Conservation (phyloP, 2,797 vertebrate genomes). For the Pygocentrus nattereri region DNA sequence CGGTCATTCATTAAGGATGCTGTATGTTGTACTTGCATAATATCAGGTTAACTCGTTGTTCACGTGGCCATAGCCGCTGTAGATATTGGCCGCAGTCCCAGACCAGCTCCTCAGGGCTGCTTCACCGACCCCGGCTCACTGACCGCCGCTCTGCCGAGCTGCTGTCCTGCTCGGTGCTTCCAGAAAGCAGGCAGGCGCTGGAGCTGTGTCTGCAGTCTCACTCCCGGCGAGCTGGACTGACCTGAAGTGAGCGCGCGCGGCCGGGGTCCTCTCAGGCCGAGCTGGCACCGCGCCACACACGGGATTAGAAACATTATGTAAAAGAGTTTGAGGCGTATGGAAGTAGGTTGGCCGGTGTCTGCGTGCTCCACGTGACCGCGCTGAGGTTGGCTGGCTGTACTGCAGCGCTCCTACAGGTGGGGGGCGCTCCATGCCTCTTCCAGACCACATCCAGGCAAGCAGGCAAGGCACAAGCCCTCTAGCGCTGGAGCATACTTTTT, state of each 20-base stretch:
- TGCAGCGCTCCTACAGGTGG: constrained; percentile 11
- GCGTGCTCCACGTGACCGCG: constrained; percentile 65
- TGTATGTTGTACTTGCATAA: constrained; percentile 48
- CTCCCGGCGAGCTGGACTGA: constrained; percentile 6
- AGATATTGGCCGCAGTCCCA: constrained; percentile 38
- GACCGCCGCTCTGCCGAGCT: background rate
- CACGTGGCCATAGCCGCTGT: constrained; percentile 34
- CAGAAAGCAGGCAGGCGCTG: background rate
- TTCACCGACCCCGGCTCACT: background rate
- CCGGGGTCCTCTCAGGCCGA: constrained; percentile 58
- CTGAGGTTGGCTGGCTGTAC: constrained; percentile 32
- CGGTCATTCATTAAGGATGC: constrained; percentile 22
- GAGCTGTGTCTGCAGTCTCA: background rate
- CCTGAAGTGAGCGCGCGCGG: constrained; percentile 35
- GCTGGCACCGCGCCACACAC: constrained; percentile 55
- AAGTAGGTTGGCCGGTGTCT: constrained; percentile 68
- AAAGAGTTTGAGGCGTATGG: constrained; percentile 60
- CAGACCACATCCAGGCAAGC: background rate
- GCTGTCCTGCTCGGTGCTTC: background rate
- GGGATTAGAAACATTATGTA: constrained; percentile 67
- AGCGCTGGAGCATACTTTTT: background rate
- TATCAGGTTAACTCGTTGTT: constrained; percentile 38
- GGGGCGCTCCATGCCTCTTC: background rate
- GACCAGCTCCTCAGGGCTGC: constrained; percentile 30
- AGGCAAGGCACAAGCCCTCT: background rate